Conservation (phyloP, 2,797 vertebrate species). For the Tolypeutes matacus region DNA sequence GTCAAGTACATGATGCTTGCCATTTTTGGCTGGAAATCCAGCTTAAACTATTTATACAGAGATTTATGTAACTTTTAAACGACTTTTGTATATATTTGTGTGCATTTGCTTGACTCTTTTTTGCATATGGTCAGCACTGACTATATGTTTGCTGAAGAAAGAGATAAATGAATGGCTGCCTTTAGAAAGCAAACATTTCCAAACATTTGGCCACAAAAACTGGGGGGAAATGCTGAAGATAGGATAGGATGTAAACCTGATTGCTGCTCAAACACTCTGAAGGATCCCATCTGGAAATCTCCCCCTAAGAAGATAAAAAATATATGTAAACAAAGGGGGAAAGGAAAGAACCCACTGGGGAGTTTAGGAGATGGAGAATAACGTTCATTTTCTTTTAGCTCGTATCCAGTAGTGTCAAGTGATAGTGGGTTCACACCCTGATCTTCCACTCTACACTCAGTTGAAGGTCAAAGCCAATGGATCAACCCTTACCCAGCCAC, state of each 20-base stretch:
- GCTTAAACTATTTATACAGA: conserved; percentile 36
- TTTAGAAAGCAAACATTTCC: conserved; percentile 70
- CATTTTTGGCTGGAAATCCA: conserved; percentile 48
- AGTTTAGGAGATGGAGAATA: not conserved
- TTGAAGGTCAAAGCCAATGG: not conserved
- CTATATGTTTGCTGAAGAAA: conserved; percentile 39
- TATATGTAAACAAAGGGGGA: not conserved
- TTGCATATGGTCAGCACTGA: conserved; percentile 48
- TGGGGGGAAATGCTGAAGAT: not conserved
- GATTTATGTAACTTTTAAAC: conserved; percentile 37
- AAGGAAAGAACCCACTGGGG: not conserved
- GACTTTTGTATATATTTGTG: conserved; percentile 65
- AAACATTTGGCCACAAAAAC: conserved; percentile 64
- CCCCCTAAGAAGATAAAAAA: not conserved
- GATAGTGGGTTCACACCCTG: not conserved
- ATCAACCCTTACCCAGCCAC: not conserved
- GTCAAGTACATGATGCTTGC: conserved; percentile 51
- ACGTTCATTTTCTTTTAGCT: not conserved
- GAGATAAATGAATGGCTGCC: conserved; percentile 70
- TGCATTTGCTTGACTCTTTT: not conserved
- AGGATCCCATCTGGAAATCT: conserved; percentile 62
- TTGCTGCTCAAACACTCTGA: conserved; percentile 14
- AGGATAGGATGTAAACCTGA: not conserved
- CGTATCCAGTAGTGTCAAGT: not conserved
- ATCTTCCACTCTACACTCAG: not conserved